phyloP scores from a whole-genome alignment of 2,113 vertebrate genomes.

The Willisornis vidua region DNA sequence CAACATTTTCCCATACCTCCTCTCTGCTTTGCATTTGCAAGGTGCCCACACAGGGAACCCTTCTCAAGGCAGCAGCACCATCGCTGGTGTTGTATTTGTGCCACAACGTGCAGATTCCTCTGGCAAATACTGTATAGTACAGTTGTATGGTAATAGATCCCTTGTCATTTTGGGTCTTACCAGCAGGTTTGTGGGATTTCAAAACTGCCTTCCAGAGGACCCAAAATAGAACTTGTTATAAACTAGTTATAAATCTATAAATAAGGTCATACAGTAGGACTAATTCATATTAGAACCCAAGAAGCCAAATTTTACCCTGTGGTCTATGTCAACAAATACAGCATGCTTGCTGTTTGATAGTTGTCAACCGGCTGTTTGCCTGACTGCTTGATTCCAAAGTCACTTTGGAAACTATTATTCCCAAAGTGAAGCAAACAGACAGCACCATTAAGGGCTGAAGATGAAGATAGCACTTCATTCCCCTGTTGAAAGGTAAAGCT shows the following conservation, averaged over 20 bases:
- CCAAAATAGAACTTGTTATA: background rate
- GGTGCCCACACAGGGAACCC: background rate
- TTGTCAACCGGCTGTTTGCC: background rate
- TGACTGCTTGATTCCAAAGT: background rate
- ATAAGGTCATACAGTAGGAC: background rate
- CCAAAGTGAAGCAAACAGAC: background rate
- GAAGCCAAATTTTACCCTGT: fast-evolving
- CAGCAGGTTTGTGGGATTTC: background rate
- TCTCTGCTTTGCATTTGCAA: background rate
- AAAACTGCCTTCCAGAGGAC: background rate
- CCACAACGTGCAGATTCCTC: background rate
- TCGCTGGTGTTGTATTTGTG: background rate
- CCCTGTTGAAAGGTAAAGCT: background rate
- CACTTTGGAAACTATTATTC: background rate
- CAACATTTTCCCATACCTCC: background rate
- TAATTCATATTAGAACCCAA: background rate
- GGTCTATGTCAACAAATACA: background rate
- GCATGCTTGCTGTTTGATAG: background rate
- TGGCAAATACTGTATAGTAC: background rate
- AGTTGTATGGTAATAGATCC: fast-evolving
- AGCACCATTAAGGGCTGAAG: background rate
- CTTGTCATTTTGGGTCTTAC: background rate
- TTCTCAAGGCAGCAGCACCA: background rate
- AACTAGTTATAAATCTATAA: background rate
- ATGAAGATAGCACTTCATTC: background rate